A percentile compares a stretch with the other conserved stretches of the same genome.
Conservation (phyloP, 2,888 invertebrate genomes). For the Leucania comma region DNA sequence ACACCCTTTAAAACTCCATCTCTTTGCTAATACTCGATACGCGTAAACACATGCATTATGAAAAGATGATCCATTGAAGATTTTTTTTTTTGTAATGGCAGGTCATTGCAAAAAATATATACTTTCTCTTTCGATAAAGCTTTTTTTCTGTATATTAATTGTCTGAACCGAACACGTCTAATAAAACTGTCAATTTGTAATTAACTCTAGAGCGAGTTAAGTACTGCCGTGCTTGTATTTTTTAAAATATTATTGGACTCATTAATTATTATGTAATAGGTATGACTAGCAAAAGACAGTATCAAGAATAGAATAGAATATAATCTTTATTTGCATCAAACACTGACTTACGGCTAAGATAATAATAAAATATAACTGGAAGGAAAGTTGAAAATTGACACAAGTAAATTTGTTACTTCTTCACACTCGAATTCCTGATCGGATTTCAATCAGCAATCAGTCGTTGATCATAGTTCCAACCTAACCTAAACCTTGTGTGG, state of each 20-base stretch:
- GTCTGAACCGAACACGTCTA: neutral
- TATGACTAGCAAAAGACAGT: conserved; percentile 5
- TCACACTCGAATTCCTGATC: no score
- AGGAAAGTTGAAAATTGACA: no score
- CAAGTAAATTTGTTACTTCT: no score
- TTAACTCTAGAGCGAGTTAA: conserved; percentile 3
- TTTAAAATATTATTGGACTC: conserved; percentile 10
- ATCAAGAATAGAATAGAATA: no score
- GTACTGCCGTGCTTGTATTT: neutral
- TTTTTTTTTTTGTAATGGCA: neutral
- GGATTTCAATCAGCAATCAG: no score
- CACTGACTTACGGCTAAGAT: neutral
- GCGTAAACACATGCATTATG: neutral
- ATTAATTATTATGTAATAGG: conserved; percentile 19
- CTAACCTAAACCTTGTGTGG: neutral
- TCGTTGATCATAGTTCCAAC: neutral
- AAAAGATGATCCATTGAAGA: conserved; percentile 1
- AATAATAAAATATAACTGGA: no score
- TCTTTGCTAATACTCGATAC: neutral
- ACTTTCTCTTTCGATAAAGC: neutral
- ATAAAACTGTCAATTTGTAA: conserved; percentile 15
- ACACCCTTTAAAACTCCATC: no score
- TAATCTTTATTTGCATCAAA: no score
- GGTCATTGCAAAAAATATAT: no score
- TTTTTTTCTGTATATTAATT: conserved; percentile 25